Conservation (phyloP, 2,888 invertebrate species). For the Nebria salina region DNA sequence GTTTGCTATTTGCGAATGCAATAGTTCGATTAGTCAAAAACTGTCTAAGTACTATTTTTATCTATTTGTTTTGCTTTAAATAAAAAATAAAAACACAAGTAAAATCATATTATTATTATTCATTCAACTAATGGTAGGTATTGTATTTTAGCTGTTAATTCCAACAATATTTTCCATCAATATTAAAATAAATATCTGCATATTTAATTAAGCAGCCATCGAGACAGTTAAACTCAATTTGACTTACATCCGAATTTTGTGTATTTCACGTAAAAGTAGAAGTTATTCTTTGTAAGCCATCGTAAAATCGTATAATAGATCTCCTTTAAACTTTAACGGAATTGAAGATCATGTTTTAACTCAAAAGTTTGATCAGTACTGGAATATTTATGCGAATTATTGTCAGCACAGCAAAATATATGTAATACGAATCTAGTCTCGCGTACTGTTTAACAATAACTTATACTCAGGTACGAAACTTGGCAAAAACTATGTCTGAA, state of each 20-base stretch:
- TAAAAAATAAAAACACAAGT: too few relatives aligned
- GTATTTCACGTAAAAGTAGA: too few relatives aligned
- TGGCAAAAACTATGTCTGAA: neutral
- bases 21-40: too few relatives aligned
- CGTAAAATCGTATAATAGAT: neutral
- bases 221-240: neutral
- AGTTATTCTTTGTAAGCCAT: neutral
- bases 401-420: neutral
- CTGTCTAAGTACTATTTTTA: too few relatives aligned
- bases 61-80: too few relatives aligned
- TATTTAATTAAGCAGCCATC: neutral
- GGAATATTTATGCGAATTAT: neutral
- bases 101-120: too few relatives aligned
- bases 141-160: too few relatives aligned
- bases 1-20: too few relatives aligned
- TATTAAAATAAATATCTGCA: too few relatives aligned
- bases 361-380: neutral
- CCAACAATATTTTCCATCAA: too few relatives aligned
- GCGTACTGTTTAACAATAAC: neutral
- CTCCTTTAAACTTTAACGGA: neutral
- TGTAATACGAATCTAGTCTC: neutral
- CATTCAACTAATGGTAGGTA: too few relatives aligned
- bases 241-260: neutral
- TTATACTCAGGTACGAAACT: neutral
- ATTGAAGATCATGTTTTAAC: neutral